Evolutionary conservation across 2,113 vertebrate species (phyloP).

Genomic region (Tichodroma muraria): DNA sequence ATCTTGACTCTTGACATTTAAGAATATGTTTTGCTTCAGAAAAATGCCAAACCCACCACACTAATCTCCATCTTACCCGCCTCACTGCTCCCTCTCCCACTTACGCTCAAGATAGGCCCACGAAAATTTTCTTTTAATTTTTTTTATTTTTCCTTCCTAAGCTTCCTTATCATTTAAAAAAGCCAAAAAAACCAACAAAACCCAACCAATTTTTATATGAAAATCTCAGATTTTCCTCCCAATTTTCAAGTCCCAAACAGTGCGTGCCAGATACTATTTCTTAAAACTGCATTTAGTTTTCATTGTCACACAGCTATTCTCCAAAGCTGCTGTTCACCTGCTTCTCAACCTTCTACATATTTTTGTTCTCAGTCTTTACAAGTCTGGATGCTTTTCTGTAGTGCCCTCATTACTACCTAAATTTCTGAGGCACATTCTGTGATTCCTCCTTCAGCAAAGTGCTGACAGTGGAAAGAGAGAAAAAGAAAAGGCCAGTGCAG

Average conservation of each 20-base stretch:
- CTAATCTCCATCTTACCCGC: not conserved
- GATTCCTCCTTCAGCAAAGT: not conserved
- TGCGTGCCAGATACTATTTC: accelerated
- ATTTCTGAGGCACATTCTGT: not conserved
- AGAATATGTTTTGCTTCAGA: constrained; percentile 20
- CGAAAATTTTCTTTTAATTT: not conserved
- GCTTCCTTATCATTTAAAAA: not conserved
- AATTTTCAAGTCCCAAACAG: not conserved
- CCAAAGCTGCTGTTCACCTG: not conserved
- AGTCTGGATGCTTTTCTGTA: not conserved
- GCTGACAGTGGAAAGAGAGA: not conserved
- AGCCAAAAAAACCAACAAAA: not conserved
- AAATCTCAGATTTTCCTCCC: not conserved
- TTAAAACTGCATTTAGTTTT: not conserved
- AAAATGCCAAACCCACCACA: not conserved
- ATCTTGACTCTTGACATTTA: constrained; percentile 46
- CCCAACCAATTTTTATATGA: not conserved
- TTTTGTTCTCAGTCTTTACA: not conserved
- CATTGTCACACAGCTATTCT: not conserved
- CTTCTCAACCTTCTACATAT: not conserved
- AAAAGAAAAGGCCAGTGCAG: not conserved
- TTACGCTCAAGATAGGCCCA: not conserved
- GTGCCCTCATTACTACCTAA: not conserved
- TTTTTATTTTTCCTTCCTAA: not conserved
- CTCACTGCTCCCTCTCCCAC: not conserved